Evolutionary conservation across 1,140 invertebrate genomes (phyloP).

Genomic region (Ceratitis capitata): DNA sequence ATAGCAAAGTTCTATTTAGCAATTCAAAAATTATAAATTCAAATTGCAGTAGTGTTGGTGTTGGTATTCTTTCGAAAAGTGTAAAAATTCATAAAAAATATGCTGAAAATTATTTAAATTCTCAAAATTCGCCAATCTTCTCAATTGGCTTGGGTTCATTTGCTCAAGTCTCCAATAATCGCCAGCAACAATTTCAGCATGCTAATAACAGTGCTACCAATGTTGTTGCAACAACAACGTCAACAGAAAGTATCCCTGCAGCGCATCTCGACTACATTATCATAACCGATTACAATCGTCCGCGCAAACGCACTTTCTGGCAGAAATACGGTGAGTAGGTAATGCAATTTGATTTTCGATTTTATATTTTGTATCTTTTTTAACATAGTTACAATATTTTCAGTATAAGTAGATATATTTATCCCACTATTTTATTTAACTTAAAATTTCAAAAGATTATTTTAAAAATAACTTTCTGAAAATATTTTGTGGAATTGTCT

Average conservation of each 20-base stretch:
- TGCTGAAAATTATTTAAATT: background rate
- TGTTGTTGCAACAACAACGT: constrained; percentile 36
- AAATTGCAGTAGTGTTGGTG: background rate
- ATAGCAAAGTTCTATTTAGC: background rate
- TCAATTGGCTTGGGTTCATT: background rate
- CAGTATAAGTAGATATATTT: too few species aligned
- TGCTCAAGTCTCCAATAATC: background rate
- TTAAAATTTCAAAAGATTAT: too few species aligned
- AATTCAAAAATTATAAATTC: background rate
- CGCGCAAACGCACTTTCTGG: constrained; percentile 49
- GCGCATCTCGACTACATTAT: constrained; percentile 40
- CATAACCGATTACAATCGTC: constrained; percentile 24
- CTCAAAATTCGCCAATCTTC: background rate
- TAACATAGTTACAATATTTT: too few species aligned
- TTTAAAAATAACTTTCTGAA: too few species aligned
- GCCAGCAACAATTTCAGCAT: background rate
- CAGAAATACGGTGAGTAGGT: constrained; percentile 63
- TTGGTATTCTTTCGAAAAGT: background rate
- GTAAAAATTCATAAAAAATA: background rate
- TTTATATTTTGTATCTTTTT: too few species aligned
- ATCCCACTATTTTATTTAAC: too few species aligned
- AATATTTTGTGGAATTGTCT: too few species aligned
- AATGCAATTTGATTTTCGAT: constrained; percentile 44
- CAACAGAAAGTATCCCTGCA: constrained; percentile 42
- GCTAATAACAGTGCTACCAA: background rate